Conservation (phyloP, 2,888 invertebrate species). For the Epinotia ramella region DNA sequence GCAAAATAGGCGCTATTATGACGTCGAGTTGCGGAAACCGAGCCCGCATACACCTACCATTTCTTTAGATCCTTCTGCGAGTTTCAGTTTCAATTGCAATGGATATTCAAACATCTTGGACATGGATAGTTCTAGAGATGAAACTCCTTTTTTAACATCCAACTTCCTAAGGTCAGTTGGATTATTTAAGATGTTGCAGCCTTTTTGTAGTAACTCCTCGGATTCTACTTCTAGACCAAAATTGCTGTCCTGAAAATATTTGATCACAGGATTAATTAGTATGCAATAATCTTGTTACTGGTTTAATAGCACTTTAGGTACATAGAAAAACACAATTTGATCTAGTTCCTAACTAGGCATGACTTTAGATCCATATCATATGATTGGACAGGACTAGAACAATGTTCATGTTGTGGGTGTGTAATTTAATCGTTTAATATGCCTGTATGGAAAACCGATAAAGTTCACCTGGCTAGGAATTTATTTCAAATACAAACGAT, state of each 20-base stretch:
- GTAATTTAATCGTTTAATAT: too few species aligned
- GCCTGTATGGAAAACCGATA: too few species aligned
- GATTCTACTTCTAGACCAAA: conserved; percentile 60
- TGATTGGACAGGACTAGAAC: too few species aligned
- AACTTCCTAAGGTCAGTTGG: conserved; percentile 59
- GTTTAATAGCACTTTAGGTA: background rate
- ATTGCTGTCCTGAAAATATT: conserved; percentile 66
- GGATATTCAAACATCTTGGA: conserved; percentile 59
- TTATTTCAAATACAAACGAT: background rate
- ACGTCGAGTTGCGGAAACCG: too few species aligned
- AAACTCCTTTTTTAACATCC: conserved; percentile 50
- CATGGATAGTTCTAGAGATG: conserved; percentile 55
- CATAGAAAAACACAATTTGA: too few species aligned
- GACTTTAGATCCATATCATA: background rate
- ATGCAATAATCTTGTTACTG: background rate
- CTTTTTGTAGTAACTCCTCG: conserved; percentile 60
- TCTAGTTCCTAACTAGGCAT: background rate
- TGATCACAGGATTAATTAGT: background rate
- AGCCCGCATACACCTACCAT: too few species aligned
- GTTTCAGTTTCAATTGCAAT: conserved; percentile 58
- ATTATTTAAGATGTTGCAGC: conserved; percentile 59
- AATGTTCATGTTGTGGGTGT: too few species aligned
- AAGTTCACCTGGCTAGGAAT: too few species aligned
- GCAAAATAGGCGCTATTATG: too few species aligned
- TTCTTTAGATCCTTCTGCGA: conserved; percentile 62